Evolutionary conservation across 2,113 vertebrate genomes (phyloP), one percentile per base, ranked within the genome.

Genomic region (Mus spicilegus): DNA sequence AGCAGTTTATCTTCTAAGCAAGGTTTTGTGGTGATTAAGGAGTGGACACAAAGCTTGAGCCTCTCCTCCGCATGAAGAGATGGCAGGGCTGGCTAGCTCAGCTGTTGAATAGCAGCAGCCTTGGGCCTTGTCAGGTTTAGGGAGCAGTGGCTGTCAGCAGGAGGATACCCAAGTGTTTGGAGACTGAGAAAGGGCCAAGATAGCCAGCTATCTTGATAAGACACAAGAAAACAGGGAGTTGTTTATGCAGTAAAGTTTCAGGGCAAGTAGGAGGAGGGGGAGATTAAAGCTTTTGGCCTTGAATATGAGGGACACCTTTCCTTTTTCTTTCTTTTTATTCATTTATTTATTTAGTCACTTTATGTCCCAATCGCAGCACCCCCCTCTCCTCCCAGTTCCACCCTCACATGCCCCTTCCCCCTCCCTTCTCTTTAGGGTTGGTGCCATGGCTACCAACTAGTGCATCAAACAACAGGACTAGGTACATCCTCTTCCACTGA

Each of bases 211-310:
- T 42, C 14, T 8, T 94, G 94, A 96, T 96, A 97, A 90, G 16
- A 36, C 17, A 58, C 94, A 97, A 76, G 94, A 87, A 95, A 96
- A 91, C 30, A 95, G 46, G 42, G 78, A 80, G 56, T 77, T 96
- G 91, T 97, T 97, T 94, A 84, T 49, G 28, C 28, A 89, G 73
- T 81, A 28, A 72, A 88, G 46, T 33, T 86, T 94, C 87, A 20
- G 54, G 91, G 65, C 61, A 94, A 20, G 80, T 70, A n/a, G 63
- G 77, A 95, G 75, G 24, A 49, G 33, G 90, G 46, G 19, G 51
- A 84, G 86, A 95, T 93, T 87, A 89, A 86, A 78, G 49, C 42
- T 73, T 82, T 92, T 49, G 96, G 91, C 77, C 91, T 98, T 98
- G 95, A 46, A 84, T 92, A 86, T 90, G 78, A 90, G 81, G 36